phyloP scores from a whole-genome alignment of 2,797 vertebrate genomes.

The Botia almorhae region DNA sequence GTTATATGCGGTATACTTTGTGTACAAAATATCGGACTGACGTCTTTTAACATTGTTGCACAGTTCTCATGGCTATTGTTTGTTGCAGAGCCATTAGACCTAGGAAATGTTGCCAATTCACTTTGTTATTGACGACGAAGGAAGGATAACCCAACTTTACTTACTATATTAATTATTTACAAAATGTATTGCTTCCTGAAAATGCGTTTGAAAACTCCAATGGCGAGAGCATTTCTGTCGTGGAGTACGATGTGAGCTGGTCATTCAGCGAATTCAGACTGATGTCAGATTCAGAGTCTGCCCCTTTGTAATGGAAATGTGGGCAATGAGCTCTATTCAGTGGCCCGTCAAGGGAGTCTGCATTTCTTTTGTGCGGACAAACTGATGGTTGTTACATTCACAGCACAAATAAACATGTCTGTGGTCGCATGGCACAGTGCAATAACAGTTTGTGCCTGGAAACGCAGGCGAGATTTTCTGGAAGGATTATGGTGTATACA shows the following conservation, averaged over 20 bases:
- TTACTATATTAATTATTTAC: neutral
- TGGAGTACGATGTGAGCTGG: slow-evolving; percentile 65
- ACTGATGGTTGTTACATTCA: slow-evolving; percentile 65
- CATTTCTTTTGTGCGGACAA: slow-evolving; percentile 65
- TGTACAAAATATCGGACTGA: slow-evolving; percentile 64
- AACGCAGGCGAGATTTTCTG: slow-evolving; percentile 21
- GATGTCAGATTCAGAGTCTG: slow-evolving; percentile 81
- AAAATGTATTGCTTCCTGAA: slow-evolving; percentile 55
- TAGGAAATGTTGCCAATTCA: neutral
- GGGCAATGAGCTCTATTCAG: slow-evolving; percentile 74
- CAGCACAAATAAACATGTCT: slow-evolving; percentile 59
- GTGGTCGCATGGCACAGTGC: slow-evolving; percentile 30
- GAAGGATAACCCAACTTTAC: neutral
- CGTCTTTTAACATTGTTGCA: slow-evolving; percentile 24
- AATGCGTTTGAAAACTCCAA: slow-evolving; percentile 67
- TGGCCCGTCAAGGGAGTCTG: slow-evolving; percentile 65
- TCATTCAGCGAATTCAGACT: slow-evolving; percentile 78
- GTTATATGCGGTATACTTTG: slow-evolving; percentile 1
- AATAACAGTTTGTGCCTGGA: slow-evolving; percentile 18
- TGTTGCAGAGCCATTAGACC: neutral
- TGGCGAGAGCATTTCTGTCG: slow-evolving; percentile 67
- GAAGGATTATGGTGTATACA: neutral
- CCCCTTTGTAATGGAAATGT: slow-evolving; percentile 83
- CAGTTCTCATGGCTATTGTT: neutral
- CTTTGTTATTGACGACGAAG: neutral